A percentile compares a stretch with the other conserved stretches of the same genome.
These are phyloP conservation scores for Agapornis canus DNA, from an alignment of 2,797 vertebrate species.

Conservation along the genomic window DNA sequence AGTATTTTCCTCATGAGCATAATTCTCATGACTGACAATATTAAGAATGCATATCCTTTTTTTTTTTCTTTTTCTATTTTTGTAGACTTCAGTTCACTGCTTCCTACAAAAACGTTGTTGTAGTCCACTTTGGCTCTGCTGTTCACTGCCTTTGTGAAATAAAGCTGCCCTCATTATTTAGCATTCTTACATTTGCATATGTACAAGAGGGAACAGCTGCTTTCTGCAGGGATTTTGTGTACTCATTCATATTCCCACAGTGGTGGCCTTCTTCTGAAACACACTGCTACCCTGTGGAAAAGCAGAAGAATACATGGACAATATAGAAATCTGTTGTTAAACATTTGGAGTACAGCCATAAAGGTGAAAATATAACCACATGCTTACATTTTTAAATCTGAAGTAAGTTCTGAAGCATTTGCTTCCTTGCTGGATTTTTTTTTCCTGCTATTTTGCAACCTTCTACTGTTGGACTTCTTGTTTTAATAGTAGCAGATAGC, in stretches of 20 bases:
- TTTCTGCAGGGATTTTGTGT: conserved; percentile 64
- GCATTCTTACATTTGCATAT: conserved; percentile 46
- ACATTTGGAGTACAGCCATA: not conserved
- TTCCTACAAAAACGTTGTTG: conserved; percentile 47
- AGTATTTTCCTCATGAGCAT: conserved; percentile 2
- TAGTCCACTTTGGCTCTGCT: conserved; percentile 27
- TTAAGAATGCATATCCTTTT: not conserved
- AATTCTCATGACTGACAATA: not conserved
- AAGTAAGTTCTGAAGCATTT: not conserved
- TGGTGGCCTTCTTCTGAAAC: conserved; percentile 67
- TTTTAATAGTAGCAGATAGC: not conserved
- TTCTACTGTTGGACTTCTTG: not conserved
- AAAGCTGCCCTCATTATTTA: conserved; percentile 48
- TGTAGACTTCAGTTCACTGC: conserved; percentile 6
- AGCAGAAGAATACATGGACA: conserved; percentile 64
- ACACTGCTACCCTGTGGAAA: conserved; percentile 73
- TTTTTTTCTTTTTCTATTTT: not conserved
- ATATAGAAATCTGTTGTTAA: not conserved
- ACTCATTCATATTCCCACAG: conserved; percentile 61
- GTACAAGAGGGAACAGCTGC: conserved; percentile 63
- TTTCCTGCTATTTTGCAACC: not conserved
- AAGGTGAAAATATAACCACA: not conserved
- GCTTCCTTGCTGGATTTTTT: not conserved
- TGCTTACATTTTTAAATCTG: not conserved
- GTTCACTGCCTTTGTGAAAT: conserved; percentile 44